These are phyloP conservation scores for Lomographa bimaculata DNA, from an alignment of 2,888 invertebrate genomes.

Conservation along the genomic window DNA sequence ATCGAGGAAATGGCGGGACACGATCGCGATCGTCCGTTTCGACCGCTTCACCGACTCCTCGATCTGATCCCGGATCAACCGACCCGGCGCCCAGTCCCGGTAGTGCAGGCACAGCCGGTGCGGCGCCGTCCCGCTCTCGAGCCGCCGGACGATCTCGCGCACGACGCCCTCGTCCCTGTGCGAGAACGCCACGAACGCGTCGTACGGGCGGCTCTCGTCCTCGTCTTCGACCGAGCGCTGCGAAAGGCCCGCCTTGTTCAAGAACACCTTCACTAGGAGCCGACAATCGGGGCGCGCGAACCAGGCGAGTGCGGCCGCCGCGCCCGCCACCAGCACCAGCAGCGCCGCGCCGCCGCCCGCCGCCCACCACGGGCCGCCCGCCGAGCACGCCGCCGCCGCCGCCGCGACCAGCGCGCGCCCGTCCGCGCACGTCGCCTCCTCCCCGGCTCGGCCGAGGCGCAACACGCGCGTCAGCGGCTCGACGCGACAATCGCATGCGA, in stretches of 20 bases:
- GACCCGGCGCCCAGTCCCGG: conserved; percentile 68
- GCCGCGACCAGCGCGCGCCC: background rate
- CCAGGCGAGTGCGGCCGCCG: background rate
- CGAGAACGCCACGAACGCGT: conserved; percentile 6
- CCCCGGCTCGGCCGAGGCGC: background rate
- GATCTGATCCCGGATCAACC: conserved; percentile 87
- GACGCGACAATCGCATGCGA: background rate
- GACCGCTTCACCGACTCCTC: conserved; percentile 88
- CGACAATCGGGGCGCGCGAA: background rate
- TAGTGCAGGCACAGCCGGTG: conserved; percentile 7
- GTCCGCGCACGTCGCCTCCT: background rate
- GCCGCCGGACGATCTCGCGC: background rate
- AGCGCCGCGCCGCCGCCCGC: background rate
- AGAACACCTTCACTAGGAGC: conserved; percentile 1
- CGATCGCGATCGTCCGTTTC: conserved; percentile 63
- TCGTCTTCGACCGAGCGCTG: background rate
- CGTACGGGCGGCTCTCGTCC: conserved; percentile 2
- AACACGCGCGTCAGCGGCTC: background rate
- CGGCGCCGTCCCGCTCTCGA: conserved; percentile 1
- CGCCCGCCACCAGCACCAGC: background rate
- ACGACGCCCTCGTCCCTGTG: conserved; percentile 2
- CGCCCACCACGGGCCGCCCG: background rate
- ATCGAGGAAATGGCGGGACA: conserved; percentile 44
- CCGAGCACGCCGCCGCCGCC: background rate
- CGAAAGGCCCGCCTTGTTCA: conserved; percentile 2